phyloP scores from a whole-genome alignment of 2,113 vertebrate genomes.

The Neogobius melanostomus region DNA sequence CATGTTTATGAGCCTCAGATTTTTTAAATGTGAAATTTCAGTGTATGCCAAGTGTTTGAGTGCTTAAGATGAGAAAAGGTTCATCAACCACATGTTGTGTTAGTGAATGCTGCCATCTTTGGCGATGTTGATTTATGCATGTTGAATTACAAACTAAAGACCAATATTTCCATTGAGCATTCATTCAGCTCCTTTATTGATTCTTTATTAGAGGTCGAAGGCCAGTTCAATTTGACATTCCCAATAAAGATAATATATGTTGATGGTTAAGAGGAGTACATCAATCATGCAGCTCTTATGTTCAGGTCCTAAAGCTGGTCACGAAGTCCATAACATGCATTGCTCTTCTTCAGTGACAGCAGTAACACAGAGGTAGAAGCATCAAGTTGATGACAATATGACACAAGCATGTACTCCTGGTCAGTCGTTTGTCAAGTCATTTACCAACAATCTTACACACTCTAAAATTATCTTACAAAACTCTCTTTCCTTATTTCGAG shows the following conservation, averaged over 20 bases:
- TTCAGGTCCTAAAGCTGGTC: conserved; percentile 27
- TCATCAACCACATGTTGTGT: not conserved
- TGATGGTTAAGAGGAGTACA: conserved; percentile 4
- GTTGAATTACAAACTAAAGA: not conserved
- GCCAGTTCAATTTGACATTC: conserved; percentile 1
- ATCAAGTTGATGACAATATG: conserved; percentile 3
- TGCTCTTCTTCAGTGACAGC: not conserved
- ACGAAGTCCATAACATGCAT: conserved; percentile 39
- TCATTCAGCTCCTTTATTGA: conserved; percentile 3
- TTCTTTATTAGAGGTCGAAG: conserved; percentile 43
- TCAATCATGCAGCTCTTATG: conserved; percentile 16
- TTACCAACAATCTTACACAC: conserved; percentile 53
- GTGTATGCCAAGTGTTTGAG: too few species aligned
- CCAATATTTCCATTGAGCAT: conserved; percentile 11
- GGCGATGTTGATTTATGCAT: conserved; percentile 3
- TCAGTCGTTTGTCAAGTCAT: conserved; percentile 50
- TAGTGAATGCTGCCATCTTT: conserved; percentile 41
- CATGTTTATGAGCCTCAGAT: conserved; percentile 5
- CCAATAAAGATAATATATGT: conserved; percentile 19
- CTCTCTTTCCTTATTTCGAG: conserved; percentile 50
- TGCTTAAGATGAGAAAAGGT: too few species aligned
- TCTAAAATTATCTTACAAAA: conserved; percentile 33
- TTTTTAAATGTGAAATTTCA: conserved; percentile 3
- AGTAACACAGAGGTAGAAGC: not conserved
- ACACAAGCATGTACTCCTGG: conserved; percentile 21